Evolutionary conservation across 2,113 vertebrate species (phyloP).

Genomic region (Lamprologus callipterus): DNA sequence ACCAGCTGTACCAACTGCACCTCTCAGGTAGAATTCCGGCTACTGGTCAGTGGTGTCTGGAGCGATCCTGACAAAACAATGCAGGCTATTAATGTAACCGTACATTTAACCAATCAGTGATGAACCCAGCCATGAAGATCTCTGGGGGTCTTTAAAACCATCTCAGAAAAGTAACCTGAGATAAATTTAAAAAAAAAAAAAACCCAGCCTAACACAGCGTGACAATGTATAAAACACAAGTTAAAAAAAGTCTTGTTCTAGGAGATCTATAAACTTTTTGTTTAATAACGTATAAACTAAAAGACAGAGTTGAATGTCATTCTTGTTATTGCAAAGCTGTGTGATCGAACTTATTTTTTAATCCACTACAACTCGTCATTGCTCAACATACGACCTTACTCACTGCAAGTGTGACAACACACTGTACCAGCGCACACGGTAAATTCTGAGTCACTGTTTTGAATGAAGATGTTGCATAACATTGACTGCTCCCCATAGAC

Average conservation of each 20-base stretch:
- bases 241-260: not conserved
- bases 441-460: not conserved
- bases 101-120: not conserved
- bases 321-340: not conserved
- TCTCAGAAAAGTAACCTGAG: not conserved
- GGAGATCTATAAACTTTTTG: not conserved
- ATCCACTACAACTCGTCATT: not conserved
- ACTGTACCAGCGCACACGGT: not conserved
- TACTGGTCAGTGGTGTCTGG: not conserved
- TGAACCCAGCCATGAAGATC: not conserved
- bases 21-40: not conserved
- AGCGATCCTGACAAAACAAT: not conserved
- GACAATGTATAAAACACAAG: not conserved
- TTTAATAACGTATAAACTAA: not conserved
- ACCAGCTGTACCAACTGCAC: not conserved
- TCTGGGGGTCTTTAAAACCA: not conserved
- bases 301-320: not conserved
- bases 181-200: fast-evolving
- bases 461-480: not conserved
- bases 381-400: not conserved
- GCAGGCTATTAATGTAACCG: not conserved
- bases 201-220: not conserved
- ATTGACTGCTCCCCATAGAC: not conserved
- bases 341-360: not conserved
- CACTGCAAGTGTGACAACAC: not conserved